Evolutionary conservation across 2,113 vertebrate genomes (phyloP).

Genomic region (Piaya cayana): DNA sequence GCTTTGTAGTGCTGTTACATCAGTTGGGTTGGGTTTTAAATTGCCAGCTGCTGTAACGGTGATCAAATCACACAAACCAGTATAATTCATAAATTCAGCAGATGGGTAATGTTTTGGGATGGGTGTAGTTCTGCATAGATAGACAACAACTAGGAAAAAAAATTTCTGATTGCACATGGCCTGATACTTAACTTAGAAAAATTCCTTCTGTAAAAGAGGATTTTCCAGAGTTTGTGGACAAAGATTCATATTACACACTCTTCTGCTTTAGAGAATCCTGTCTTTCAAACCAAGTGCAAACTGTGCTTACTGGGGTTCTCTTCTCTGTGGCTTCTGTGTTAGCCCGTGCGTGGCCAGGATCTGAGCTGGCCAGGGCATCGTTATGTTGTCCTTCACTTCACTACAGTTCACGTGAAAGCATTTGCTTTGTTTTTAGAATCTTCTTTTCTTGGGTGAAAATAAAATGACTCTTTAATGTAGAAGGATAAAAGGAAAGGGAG

Average conservation of each 20-base stretch:
- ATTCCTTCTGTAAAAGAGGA: not conserved
- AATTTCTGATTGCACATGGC: not conserved
- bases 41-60: rapidly evolving
- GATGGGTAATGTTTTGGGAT: rapidly evolving
- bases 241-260: not conserved
- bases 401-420: rapidly evolving
- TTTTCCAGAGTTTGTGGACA: not conserved
- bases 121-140: rapidly evolving
- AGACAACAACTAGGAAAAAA: not conserved
- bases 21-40: not conserved
- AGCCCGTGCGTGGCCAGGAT: rapidly evolving
- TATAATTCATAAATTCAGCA: rapidly evolving
- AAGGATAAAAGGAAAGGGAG: not conserved
- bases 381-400: not conserved
- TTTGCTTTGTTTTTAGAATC: not conserved
- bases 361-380: not conserved
- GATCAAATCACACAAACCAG: rapidly evolving
- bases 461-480: not conserved
- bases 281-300: not conserved
- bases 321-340: not conserved
- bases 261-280: not conserved
- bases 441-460: not conserved
- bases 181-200: not conserved
- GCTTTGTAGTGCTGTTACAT: not conserved
- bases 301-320: rapidly evolving